Evolutionary conservation across 2,888 invertebrate genomes (phyloP), one percentile per base, ranked within the genome.

Genomic region (Pediacus dermestoides): DNA sequence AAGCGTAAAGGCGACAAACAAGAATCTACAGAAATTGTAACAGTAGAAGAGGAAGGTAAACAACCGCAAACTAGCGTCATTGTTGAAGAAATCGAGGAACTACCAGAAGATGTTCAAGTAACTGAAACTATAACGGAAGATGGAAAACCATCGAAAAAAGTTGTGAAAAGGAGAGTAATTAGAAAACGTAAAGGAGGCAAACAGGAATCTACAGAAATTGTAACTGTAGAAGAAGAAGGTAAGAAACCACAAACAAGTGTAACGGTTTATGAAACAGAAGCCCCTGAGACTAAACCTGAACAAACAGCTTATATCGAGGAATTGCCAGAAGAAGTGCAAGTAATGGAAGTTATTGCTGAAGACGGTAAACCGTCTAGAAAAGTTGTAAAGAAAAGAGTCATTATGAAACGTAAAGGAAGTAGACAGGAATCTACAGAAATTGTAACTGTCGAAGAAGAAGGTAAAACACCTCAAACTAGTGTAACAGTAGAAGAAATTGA

Each of bases 31-130:
- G 34, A 58, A 14, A 70, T 63, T 39, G 62, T 63, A 12, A 67
- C 58, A 58, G 55, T 67, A 50, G 47, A 71, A 64, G 53, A 72
- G 48, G 70, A 71, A 44, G 70, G 71, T 27, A 69, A 66, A 54
- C 50, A 67, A 62, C 63, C 74, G 48, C 57, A 70, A 55, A 60
- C 68, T 37, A 49, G 67, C 4, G 64, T 72, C 46, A 57, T 67
- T 26, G 61, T 61, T 32, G 54, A 66, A 28, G 66, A 57, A 39
- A 59, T 53, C 6, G 51, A 54, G 18, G 59, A 60, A 43, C 22
- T 45, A 6, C 51, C 53, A 12, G 56, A 55, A 42, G 44, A 50
- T 33, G 44, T 60, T 26, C 37, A 42, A 16, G 43, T 57, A 25
- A 52, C 48, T 4, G 53, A 58, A 39, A 30, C 41, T 1, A 26